phyloP scores from a whole-genome alignment of 2,888 invertebrate species.

The Marronus borbonicus region DNA sequence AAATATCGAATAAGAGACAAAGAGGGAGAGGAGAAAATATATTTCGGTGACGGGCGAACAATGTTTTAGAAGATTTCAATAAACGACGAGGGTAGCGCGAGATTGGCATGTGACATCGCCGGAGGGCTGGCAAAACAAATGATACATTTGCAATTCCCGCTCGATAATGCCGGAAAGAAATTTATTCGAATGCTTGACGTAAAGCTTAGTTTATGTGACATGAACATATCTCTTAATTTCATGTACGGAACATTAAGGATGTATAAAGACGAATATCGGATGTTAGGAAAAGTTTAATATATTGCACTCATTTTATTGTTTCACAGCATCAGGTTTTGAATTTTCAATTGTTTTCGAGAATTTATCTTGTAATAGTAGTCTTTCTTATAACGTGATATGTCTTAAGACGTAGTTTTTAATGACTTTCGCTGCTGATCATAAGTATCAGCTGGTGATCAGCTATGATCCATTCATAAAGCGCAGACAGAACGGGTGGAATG shows the following conservation, averaged over 20 bases:
- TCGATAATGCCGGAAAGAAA: conserved; percentile 36
- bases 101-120: conserved; percentile 49
- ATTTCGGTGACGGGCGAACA: conserved; percentile 40
- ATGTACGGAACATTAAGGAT: conserved; percentile 30
- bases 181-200: conserved; percentile 42
- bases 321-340: no score
- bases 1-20: conserved; percentile 13
- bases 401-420: no score
- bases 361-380: no score
- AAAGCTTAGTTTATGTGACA: conserved; percentile 8
- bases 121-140: conserved; percentile 48
- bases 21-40: neutral
- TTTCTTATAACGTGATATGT: no score
- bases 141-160: conserved; percentile 48
- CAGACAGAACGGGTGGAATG: no score
- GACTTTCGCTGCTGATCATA: no score
- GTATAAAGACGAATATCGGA: neutral
- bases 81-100: conserved; percentile 38
- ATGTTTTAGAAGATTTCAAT: conserved; percentile 43
- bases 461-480: no score
- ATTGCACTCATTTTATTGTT: no score
- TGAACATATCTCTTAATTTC: conserved; percentile 29
- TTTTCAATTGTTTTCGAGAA: no score
- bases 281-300: neutral
- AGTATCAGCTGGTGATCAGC: no score